Evolutionary conservation across 2,113 vertebrate genomes (phyloP).

Genomic region (Ciconia boyciana): DNA sequence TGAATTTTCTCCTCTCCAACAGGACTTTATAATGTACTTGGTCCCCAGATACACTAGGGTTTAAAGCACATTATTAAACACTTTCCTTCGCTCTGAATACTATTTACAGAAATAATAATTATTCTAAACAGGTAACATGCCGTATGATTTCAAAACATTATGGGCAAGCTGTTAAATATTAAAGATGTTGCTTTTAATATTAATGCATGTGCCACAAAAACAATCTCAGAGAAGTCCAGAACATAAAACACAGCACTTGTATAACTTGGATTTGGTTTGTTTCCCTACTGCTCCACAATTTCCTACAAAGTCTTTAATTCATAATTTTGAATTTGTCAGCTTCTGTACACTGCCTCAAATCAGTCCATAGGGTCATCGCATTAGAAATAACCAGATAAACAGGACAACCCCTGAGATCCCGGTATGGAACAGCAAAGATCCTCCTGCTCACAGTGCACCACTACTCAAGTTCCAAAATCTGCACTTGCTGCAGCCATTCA

Average conservation of each 20-base stretch:
- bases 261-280: neutral
- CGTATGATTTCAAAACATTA: neutral
- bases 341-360: neutral
- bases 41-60: neutral
- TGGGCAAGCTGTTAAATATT: neutral
- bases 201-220: neutral
- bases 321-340: neutral
- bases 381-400: neutral
- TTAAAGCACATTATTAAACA: neutral
- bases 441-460: neutral
- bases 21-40: neutral
- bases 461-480: neutral
- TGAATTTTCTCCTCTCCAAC: neutral
- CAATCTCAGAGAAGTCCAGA: neutral
- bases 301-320: neutral
- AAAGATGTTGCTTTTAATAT: neutral
- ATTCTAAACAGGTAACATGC: slow-evolving; percentile 1
- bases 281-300: neutral
- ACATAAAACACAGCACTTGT: neutral
- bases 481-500: slow-evolving; percentile 4
- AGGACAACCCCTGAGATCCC: neutral
- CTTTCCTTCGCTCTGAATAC: neutral
- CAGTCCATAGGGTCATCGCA: fast-evolving
- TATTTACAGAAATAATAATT: slow-evolving; percentile 8
- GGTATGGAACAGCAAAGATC: neutral